Percentiles rank a stretch among this genome's conserved stretches.
phyloP scores from a whole-genome alignment of 2,888 invertebrate genomes.

The Noctua fimbriata region DNA sequence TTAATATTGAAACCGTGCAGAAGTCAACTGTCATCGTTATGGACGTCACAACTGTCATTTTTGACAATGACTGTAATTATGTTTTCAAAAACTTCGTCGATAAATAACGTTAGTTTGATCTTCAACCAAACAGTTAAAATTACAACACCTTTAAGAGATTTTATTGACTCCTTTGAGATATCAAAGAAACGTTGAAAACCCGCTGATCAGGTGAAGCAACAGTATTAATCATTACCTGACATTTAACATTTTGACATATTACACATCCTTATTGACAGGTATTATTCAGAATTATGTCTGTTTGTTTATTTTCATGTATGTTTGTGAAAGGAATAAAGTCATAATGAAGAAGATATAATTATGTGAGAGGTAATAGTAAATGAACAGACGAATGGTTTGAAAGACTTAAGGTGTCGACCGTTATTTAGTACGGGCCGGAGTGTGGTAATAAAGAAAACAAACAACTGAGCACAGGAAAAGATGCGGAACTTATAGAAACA shows the following conservation, averaged over 20 bases:
- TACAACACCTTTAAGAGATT: constrained; percentile 6
- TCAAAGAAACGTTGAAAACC: constrained; percentile 18
- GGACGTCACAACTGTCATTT: not conserved
- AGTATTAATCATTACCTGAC: constrained; percentile 52
- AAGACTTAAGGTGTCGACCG: not conserved
- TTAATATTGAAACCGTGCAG: not conserved
- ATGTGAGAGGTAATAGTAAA: not conserved
- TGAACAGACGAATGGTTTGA: not conserved
- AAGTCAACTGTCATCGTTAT: not conserved
- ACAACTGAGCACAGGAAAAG: not conserved
- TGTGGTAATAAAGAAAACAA: not conserved
- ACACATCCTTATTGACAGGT: constrained; percentile 19
- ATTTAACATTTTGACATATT: constrained; percentile 54
- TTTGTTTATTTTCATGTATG: constrained; percentile 20
- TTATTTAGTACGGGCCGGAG: not conserved
- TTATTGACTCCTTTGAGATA: constrained; percentile 38
- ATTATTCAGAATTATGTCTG: not conserved
- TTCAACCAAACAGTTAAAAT: not conserved
- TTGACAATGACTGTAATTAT: not conserved
- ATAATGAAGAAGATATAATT: not conserved
- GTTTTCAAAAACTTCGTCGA: not conserved
- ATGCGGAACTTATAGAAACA: accelerated
- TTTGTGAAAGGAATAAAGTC: not conserved
- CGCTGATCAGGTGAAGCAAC: constrained; percentile 42
- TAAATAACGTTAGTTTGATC: not conserved